Evolutionary conservation across 1,140 invertebrate species (phyloP), one percentile per base, ranked within the genome.

Genomic region (Tachypleus tridentatus): DNA sequence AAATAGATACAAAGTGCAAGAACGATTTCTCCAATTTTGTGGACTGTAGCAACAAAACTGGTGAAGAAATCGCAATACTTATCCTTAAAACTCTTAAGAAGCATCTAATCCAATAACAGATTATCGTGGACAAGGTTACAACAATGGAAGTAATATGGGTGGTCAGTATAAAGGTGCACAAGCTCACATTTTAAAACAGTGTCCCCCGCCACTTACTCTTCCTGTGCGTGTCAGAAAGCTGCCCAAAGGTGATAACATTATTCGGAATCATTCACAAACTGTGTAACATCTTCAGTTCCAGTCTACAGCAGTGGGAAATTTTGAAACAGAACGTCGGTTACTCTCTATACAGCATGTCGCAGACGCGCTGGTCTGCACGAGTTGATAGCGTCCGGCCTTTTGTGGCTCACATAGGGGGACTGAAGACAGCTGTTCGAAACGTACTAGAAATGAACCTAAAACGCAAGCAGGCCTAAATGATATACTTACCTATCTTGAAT

Each of bases 91-190:
- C 7, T 7, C n/a, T 54, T 8, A 54, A 54, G 53, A 7, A 54
- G 53, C n/a, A n/a, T 7, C 7, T 1, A 8, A 54, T 54, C 53
- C 53, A 8, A 8, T 54, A 54, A n/a, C 7, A 61, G 50, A 4
- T 64, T 69, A 69, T 47, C 58, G 75, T 60, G 73, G 71, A 29
- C 75, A 77, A 68, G 68, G 70, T 11, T 77, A 76, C 67, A 74
- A 75, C 63, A 77, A 76, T 69, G 72, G 71, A 51, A 50, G 69
- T 29, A 76, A 73, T 61, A 76, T 77, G 74, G 66, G 63, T 50
- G 74, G 72, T 64, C 70, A 67, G 4, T 64, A 72, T 66, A 70
- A 62, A 58, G 74, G 74, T 52, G 64, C 77, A 58, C 75, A 76
- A 71, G 72, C 74, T 67, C 63, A 67, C 60, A 75, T 77, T 63